Evolutionary conservation across 2,797 vertebrate species (phyloP).

Genomic region (Heteromormyrus szaboi): DNA sequence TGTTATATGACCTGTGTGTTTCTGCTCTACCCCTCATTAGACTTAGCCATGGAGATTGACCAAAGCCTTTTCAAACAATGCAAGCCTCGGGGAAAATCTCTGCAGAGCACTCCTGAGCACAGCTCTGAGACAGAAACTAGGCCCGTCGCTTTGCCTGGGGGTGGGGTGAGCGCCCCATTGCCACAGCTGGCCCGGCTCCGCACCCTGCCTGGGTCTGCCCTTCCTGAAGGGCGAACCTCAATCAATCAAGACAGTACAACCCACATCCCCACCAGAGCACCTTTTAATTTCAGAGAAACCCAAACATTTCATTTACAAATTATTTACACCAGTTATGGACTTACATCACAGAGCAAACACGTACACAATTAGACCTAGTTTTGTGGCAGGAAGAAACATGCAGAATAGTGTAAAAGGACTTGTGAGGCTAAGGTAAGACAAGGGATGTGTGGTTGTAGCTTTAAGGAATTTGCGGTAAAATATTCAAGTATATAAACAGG

Average conservation of each 20-base stretch:
- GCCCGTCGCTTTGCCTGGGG: neutral
- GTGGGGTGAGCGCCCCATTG: neutral
- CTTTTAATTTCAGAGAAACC: neutral
- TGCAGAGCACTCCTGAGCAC: neutral
- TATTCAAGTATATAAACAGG: neutral
- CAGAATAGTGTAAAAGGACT: neutral
- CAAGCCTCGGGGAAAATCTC: neutral
- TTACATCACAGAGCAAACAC: neutral
- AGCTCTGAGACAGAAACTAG: neutral
- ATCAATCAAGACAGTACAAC: constrained; percentile 3
- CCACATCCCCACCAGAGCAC: neutral
- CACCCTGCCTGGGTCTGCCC: neutral
- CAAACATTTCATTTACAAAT: constrained; percentile 5
- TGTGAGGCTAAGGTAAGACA: neutral
- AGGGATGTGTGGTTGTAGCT: neutral
- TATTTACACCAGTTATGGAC: neutral
- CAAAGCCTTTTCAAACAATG: constrained; percentile 1
- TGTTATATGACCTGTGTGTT: neutral
- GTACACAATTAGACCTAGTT: neutral
- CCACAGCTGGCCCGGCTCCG: neutral
- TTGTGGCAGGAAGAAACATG: neutral
- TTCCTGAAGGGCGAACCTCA: neutral
- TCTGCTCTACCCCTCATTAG: neutral
- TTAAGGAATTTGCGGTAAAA: neutral
- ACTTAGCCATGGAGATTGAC: neutral